Conservation (phyloP, 2,113 vertebrate species). For the Aythya baeri region DNA sequence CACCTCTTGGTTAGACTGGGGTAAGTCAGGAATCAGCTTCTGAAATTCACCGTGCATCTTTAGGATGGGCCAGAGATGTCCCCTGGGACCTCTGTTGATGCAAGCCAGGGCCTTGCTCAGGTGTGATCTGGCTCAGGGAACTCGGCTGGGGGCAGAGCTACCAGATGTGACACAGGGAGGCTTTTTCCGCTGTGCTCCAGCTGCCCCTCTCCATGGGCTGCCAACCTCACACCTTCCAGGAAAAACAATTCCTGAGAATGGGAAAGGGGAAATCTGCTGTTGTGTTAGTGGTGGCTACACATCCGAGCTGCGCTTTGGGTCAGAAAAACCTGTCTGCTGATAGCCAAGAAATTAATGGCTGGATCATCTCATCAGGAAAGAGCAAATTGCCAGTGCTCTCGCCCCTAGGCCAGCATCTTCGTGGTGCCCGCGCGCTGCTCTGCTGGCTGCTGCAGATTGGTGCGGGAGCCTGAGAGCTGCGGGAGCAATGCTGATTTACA, state of each 20-base stretch:
- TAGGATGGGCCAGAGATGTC: neutral
- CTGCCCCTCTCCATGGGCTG: neutral
- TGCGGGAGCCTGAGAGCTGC: rapidly evolving
- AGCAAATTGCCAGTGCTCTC: rapidly evolving
- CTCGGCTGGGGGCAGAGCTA: neutral
- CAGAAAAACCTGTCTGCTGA: neutral
- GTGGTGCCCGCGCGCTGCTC: rapidly evolving
- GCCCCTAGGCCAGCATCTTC: neutral
- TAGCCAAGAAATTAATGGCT: neutral
- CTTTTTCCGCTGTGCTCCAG: neutral
- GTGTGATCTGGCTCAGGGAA: neutral
- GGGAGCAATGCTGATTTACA: neutral
- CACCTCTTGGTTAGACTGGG: neutral
- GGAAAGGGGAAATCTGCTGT: neutral
- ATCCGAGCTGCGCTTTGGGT: neutral
- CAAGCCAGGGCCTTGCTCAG: neutral
- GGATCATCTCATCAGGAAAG: neutral
- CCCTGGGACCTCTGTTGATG: neutral
- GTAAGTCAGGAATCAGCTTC: neutral
- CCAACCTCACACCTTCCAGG: neutral
- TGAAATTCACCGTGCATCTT: neutral
- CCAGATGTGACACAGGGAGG: too few relatives aligned
- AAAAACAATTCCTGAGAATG: neutral
- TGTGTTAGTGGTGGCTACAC: neutral
- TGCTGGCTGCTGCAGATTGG: neutral